A percentile compares a stretch with the other conserved stretches of the same genome.
phyloP scores from a whole-genome alignment of 1,140 invertebrate genomes.

The Hestina assimilis region DNA sequence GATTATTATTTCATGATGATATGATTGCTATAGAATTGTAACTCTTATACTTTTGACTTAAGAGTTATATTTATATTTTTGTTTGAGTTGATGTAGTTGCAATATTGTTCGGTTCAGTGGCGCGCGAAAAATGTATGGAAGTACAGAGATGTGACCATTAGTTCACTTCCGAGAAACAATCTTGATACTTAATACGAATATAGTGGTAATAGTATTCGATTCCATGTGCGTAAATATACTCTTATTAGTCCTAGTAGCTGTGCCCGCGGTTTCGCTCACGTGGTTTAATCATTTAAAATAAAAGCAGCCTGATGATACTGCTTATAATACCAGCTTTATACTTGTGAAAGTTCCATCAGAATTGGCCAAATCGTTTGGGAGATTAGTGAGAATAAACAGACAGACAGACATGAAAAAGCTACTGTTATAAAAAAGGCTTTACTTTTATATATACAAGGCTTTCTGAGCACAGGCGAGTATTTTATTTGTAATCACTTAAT shows the following conservation, averaged over 20 bases:
- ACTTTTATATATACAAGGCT: not conserved
- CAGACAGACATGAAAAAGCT: too few relatives aligned
- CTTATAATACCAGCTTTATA: too few relatives aligned
- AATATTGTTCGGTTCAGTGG: conserved; percentile 40
- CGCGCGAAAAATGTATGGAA: conserved; percentile 53
- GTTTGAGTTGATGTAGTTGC: conserved; percentile 12
- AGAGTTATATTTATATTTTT: not conserved
- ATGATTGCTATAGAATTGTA: not conserved
- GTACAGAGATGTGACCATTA: conserved; percentile 43
- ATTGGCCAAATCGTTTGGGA: too few relatives aligned
- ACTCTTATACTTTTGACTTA: not conserved
- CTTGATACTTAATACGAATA: conserved; percentile 41
- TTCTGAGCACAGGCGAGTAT: not conserved
- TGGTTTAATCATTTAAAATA: too few relatives aligned
- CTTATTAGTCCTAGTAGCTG: too few relatives aligned
- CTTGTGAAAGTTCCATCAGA: too few relatives aligned
- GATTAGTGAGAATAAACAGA: too few relatives aligned
- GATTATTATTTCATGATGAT: not conserved
- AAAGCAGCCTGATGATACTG: too few relatives aligned
- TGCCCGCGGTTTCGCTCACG: too few relatives aligned
- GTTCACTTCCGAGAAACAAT: conserved; percentile 18
- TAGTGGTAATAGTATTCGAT: not conserved
- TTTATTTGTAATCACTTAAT: not conserved
- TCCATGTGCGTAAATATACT: too few relatives aligned
- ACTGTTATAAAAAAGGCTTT: too few relatives aligned